These are phyloP conservation scores for Apamea anceps DNA, from an alignment of 2,888 invertebrate genomes.

Conservation along the genomic window DNA sequence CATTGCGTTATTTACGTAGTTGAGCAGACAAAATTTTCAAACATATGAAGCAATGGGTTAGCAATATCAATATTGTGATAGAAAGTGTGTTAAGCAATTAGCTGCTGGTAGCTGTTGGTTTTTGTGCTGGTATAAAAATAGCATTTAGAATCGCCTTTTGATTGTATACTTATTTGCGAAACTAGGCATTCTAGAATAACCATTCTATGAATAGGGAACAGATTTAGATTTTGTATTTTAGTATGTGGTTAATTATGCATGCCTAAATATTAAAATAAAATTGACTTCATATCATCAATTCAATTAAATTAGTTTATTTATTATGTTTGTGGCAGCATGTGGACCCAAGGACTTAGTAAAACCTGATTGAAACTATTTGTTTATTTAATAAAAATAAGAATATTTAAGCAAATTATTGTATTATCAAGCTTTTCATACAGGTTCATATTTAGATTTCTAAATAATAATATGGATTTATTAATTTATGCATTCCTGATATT, in stretches of 20 bases:
- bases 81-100: too few species aligned
- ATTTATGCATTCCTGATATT: background rate
- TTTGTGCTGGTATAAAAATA: too few species aligned
- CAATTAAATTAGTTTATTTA: background rate
- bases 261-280: background rate
- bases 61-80: too few species aligned
- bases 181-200: slow-evolving; percentile 5
- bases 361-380: too few species aligned
- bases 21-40: too few species aligned
- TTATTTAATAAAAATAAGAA: background rate
- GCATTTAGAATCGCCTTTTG: background rate
- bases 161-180: background rate
- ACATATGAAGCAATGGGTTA: too few species aligned
- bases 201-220: background rate
- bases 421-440: background rate
- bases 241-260: background rate
- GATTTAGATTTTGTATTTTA: background rate
- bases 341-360: background rate
- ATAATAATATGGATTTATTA: background rate
- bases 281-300: background rate
- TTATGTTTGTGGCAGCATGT: background rate
- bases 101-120: too few species aligned
- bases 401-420: background rate
- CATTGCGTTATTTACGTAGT: too few species aligned
- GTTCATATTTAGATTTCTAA: background rate